Evolutionary conservation across 1,140 invertebrate genomes (phyloP), one percentile per base, ranked within the genome.

Genomic region (Drosophila nannoptera): DNA sequence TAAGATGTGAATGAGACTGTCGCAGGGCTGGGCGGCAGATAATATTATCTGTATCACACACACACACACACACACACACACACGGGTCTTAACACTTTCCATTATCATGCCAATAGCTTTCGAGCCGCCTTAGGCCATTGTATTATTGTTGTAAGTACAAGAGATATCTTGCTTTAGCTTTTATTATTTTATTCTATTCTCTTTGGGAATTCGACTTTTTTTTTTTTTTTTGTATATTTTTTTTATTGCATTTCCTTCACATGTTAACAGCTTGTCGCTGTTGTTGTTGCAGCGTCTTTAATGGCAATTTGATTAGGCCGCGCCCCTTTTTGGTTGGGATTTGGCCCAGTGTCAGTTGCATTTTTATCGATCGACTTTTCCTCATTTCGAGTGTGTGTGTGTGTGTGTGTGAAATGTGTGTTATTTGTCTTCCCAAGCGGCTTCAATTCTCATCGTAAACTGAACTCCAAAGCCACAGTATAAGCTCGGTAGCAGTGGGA

Each of bases 271-370:
- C 69, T 54, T 40, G 45, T 58, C 33, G 29, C 22, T 69, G 40
- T 62, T 46, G 72, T 59, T 53, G 63, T 67, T 75, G 68, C 61
- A 78, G 76, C 77, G 76, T 71, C 58, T 69, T 67, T 76, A 69
- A 69, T 77, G 65, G 56, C 69, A 64, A 55, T 70, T 80, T 81
- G 77, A 80, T 81, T 54, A 53, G 61, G 75, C 77, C 55, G 61
- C 70, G 52, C 69, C 59, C 59, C 38, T 61, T 62, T 63, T 36
- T 16, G 14, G 12, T 61, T 3, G 22, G 22, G 22, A 22, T 59
- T 59, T 36, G 32, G 22, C 22, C 32, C 6, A 52, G 31, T 49
- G 40, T 69, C 45, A 46, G 70, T 59, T 73, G 46, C 61, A 73
- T 76, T 80, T 75, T 70, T 80, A 74, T 65, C 73, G 73, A 76